Base-by-base conservation (phyloP, 2,888 invertebrate species). In the Bruchidius siliquastri region DNA sequence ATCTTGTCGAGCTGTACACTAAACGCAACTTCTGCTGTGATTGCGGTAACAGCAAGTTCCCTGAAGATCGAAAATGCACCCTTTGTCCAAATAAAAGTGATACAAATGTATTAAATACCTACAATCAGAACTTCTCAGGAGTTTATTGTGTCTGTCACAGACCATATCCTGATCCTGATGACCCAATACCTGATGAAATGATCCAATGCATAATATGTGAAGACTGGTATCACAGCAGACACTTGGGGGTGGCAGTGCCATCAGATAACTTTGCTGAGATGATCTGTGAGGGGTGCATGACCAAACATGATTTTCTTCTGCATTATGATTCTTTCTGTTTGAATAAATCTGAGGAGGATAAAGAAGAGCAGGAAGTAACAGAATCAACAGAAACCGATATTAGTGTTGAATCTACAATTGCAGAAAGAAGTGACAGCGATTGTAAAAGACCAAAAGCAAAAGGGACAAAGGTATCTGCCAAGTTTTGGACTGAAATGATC, bases 11-110 rank as follows among this genome's bases (percentile, higher is more conserved):
- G 85, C 88, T 99, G 21, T 99, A 99, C 84, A 99, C 99, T 0
- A 99, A 99, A 85, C 88, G 98, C 72, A 94, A 96, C 86, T 98
- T 98, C 83, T 91, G 96, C 70, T 99, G 99, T 87, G 99, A 99
- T 86, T 99, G 98, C 87, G 97, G 97, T 49, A 96, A 95, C 85
- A 88, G 89, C 0, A 93, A 92, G 81, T 95, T 95, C 84, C 87
- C 88, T n/a, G 77, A 79, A 49, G 76, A 77, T 4, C 74, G 73
- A 0, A 21, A 26, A 2, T 96, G 96, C 85, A 91, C 90, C 78
- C 89, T 95, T 73, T 90, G 89, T 74, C 87, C 89, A 82, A 89
- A 88, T 82, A 87, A 95, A 86, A 87, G 88, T 74, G 88, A 90
- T 1, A 76, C 87, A 0, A 99, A 98, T 85, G 87, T 87, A 67